These are phyloP conservation scores for Eupithecia tripunctaria DNA, from an alignment of 2,888 invertebrate genomes.

Conservation along the genomic window DNA sequence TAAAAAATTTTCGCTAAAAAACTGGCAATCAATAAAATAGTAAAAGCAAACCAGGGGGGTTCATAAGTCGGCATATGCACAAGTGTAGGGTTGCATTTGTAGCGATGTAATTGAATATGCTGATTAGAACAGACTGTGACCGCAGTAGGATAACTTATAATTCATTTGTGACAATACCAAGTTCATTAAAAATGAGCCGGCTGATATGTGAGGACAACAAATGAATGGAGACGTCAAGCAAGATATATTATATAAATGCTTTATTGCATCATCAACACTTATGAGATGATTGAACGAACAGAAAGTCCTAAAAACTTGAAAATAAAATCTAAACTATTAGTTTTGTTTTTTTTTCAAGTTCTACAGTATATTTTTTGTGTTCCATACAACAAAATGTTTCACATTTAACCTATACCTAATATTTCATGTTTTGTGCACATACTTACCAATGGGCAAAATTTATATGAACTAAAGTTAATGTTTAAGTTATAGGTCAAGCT, in stretches of 20 bases:
- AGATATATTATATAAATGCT: neutral
- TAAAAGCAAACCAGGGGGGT: conserved; percentile 37
- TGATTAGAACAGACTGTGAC: conserved; percentile 66
- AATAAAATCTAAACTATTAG: too few species aligned
- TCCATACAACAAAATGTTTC: too few species aligned
- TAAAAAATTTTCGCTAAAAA: neutral
- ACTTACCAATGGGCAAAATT: neutral
- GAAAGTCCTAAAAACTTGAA: neutral
- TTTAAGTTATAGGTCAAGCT: conserved; percentile 7
- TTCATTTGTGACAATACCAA: conserved; percentile 64
- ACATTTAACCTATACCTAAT: neutral
- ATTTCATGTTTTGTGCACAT: neutral
- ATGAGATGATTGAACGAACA: neutral
- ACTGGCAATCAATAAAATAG: conserved; percentile 28
- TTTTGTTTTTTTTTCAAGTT: too few species aligned
- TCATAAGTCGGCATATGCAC: conserved; percentile 67
- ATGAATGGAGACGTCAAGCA: conserved; percentile 42
- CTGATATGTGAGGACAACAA: conserved; percentile 40
- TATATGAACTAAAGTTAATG: neutral
- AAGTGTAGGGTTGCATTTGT: conserved; percentile 69
- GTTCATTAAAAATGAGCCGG: conserved; percentile 72
- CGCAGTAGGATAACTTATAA: conserved; percentile 39
- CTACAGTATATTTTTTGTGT: too few species aligned
- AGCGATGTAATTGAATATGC: conserved; percentile 76
- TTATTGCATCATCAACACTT: neutral